These are phyloP conservation scores for Forbesichthys papilliferus DNA, from an alignment of 2,113 vertebrate genomes.

Conservation along the genomic window DNA sequence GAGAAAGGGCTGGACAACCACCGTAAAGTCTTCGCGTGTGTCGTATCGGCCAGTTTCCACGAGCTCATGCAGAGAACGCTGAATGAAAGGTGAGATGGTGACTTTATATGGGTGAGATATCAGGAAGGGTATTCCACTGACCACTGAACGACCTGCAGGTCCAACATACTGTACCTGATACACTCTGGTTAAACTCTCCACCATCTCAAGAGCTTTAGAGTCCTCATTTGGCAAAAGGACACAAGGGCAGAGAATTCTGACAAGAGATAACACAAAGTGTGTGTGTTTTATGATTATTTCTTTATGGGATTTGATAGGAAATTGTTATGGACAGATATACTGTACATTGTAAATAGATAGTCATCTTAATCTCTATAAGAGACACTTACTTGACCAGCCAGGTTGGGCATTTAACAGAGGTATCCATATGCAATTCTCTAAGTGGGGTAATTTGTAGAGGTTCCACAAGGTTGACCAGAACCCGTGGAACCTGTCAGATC, in stretches of 20 bases:
- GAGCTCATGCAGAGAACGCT: conserved; percentile 50
- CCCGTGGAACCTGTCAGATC: conserved; percentile 81
- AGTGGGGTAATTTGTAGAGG: conserved; percentile 72
- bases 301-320: too few relatives aligned
- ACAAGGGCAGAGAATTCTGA: conserved; percentile 75
- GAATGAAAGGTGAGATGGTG: conserved; percentile 45
- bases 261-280: background rate
- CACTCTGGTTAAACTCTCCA: conserved; percentile 67
- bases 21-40: conserved; percentile 79
- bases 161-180: conserved; percentile 81
- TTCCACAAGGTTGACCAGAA: conserved; percentile 87
- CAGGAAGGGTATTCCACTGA: background rate
- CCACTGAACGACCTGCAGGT: background rate
- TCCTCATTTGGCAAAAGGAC: conserved; percentile 70
- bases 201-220: conserved; percentile 72
- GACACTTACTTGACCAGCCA: conserved; percentile 70
- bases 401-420: conserved; percentile 78
- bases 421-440: conserved; percentile 76
- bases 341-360: too few relatives aligned
- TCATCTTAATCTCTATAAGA: too few relatives aligned
- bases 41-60: conserved; percentile 79
- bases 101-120: background rate
- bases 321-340: too few relatives aligned
- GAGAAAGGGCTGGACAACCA: conserved; percentile 83
- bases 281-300: too few relatives aligned